Evolutionary conservation across 2,888 invertebrate genomes (phyloP).

Genomic region (Sphaerophoria taeniata): DNA sequence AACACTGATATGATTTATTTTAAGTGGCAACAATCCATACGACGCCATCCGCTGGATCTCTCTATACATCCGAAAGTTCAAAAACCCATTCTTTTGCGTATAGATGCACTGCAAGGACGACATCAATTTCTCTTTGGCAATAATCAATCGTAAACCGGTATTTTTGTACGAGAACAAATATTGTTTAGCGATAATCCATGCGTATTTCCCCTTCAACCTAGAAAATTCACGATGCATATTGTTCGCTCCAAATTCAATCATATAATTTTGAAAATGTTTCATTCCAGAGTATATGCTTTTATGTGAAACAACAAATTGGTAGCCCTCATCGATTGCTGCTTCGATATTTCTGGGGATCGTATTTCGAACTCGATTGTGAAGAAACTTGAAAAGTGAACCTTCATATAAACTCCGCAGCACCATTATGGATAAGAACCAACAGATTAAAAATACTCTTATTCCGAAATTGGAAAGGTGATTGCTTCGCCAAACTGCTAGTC

Average conservation of each 20-base stretch:
- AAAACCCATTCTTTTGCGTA: neutral
- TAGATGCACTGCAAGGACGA: neutral
- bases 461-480: neutral
- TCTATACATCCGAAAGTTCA: neutral
- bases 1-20: neutral
- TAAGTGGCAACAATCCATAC: neutral
- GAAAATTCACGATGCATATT: neutral
- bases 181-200: neutral
- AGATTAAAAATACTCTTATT: neutral
- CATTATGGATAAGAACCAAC: neutral
- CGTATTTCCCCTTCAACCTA: neutral
- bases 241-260: neutral
- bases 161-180: neutral
- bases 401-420: neutral
- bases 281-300: neutral
- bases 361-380: neutral
- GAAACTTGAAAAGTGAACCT: constrained; percentile 11
- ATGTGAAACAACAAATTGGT: neutral
- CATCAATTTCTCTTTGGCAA: neutral
- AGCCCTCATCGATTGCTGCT: neutral
- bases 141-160: neutral
- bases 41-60: rapidly evolving
- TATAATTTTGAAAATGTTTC: neutral
- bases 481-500: neutral
- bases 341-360: neutral